A percentile compares a stretch with the other conserved stretches of the same genome.
These are phyloP conservation scores for Pristionchus entomophagus DNA, from an alignment of 2,888 invertebrate species.

Conservation along the genomic window DNA sequence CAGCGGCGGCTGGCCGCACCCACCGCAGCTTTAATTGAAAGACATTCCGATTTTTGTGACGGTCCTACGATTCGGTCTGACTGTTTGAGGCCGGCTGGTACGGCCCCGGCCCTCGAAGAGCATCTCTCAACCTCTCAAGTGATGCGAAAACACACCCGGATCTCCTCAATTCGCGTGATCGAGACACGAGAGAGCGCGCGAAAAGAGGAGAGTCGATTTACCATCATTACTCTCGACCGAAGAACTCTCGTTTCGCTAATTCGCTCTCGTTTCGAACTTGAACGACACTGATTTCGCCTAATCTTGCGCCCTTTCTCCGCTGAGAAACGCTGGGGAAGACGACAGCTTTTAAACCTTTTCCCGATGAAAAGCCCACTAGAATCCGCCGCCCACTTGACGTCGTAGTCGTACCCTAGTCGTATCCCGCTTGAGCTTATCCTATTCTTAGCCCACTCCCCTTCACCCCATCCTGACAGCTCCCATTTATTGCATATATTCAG, in stretches of 20 bases:
- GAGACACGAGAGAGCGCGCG: too few relatives aligned
- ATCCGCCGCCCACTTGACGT: conserved; percentile 27
- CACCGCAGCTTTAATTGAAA: conserved; percentile 33
- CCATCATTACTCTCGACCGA: too few relatives aligned
- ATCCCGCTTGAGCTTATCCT: neutral
- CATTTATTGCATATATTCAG: neutral
- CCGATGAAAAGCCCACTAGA: conserved; percentile 6
- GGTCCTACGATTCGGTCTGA: neutral
- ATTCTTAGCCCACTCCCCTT: neutral
- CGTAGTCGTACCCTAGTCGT: neutral
- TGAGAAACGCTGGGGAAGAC: neutral
- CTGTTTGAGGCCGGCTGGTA: conserved; percentile 22
- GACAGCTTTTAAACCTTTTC: neutral
- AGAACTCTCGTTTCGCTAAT: too few relatives aligned
- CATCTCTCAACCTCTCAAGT: neutral
- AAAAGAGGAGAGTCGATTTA: too few relatives aligned
- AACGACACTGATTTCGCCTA: conserved; percentile 23
- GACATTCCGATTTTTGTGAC: neutral
- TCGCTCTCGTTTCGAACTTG: conserved; percentile 42
- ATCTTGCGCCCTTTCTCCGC: neutral
- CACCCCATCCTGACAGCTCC: too few relatives aligned
- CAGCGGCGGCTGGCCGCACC: neutral
- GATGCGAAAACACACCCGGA: too few relatives aligned
- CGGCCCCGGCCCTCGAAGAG: neutral
- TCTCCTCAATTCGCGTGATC: too few relatives aligned